phyloP scores from a whole-genome alignment of 1,140 invertebrate genomes.

The Cherax quadricarinatus region DNA sequence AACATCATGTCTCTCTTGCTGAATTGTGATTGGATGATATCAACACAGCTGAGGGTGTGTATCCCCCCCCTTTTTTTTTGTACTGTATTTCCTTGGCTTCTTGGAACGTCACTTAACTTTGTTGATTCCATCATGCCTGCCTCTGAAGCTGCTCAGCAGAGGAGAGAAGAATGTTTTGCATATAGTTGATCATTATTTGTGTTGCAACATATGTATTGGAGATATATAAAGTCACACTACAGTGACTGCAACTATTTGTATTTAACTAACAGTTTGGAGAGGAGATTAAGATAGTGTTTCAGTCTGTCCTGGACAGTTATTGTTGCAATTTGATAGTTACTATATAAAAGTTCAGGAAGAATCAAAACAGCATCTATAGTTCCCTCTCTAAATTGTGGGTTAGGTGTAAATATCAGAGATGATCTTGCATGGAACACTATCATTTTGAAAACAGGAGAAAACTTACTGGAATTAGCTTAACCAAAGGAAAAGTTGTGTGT shows the following conservation, averaged over 20 bases:
- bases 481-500: background rate
- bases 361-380: no score
- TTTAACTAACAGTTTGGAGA: no score
- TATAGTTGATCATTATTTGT: background rate
- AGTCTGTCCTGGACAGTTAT: no score
- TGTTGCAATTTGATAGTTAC: no score
- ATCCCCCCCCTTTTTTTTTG: background rate
- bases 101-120: background rate
- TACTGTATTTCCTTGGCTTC: background rate
- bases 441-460: background rate
- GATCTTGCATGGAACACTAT: no score
- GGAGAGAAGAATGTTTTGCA: background rate
- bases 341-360: no score
- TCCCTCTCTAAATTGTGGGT: no score
- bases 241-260: no score
- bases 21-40: constrained; percentile 1
- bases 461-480: background rate
- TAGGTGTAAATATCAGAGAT: no score
- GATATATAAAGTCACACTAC: no score
- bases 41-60: background rate
- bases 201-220: background rate
- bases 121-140: background rate
- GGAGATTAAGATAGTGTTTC: no score
- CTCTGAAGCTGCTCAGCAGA: background rate
- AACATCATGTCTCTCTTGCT: background rate